Percentiles rank a stretch among this genome's conserved stretches.
Evolutionary conservation across 2,888 invertebrate species (phyloP).

Genomic region (Diarsia rubi): DNA sequence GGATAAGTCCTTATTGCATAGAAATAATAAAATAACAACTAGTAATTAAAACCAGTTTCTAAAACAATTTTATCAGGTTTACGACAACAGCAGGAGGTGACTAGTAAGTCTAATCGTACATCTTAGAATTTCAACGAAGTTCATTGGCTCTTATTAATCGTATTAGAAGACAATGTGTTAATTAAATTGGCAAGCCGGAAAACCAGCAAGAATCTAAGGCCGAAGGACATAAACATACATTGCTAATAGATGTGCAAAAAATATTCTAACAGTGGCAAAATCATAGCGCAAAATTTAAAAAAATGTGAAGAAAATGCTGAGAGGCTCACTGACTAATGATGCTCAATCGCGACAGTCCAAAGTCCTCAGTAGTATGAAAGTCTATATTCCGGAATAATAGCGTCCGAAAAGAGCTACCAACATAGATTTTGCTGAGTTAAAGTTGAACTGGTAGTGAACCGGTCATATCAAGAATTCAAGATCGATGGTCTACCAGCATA

Average conservation of each 20-base stretch:
- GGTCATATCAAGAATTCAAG: no score
- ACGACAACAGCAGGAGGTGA: background rate
- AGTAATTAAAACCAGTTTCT: constrained; percentile 42
- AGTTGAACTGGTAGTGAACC: background rate
- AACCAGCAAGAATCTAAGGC: constrained; percentile 1
- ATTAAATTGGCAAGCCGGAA: constrained; percentile 11
- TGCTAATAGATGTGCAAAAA: background rate
- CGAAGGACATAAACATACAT: background rate
- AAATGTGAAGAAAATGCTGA: background rate
- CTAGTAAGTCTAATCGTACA: constrained; percentile 13
- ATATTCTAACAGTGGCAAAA: background rate
- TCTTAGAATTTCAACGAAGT: constrained; percentile 18
- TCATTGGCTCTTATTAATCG: constrained; percentile 11
- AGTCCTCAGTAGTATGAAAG: background rate
- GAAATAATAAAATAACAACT: constrained; percentile 18
- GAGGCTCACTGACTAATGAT: constrained; percentile 2
- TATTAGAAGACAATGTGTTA: constrained; percentile 28
- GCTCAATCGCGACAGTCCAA: background rate
- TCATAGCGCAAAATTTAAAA: background rate
- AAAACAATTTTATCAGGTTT: constrained; percentile 38
- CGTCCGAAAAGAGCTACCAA: background rate
- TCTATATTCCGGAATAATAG: background rate
- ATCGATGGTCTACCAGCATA: background rate
- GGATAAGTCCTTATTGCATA: constrained; percentile 12
- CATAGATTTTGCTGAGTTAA: no score